Base-by-base conservation (phyloP, 2,888 invertebrate genomes). In the Callyntrura guangdongensis region DNA sequence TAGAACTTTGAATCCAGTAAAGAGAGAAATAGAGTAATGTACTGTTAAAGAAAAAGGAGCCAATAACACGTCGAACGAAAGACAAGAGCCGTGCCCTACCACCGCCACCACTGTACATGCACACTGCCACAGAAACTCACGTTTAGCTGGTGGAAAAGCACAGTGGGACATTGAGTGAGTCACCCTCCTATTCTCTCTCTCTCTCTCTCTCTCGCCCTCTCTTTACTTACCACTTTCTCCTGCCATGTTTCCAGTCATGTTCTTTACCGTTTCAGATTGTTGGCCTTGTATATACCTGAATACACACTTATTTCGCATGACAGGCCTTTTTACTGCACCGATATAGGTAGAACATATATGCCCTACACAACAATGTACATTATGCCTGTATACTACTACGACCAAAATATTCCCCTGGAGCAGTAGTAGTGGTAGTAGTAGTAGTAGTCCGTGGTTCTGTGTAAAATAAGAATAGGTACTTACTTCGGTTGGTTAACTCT, bases 201-300 rank as follows among this genome's bases (percentile, higher is more conserved):
- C 61, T 61, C 22, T 22, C 20, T 61, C 20, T 61, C 12, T 61
- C 14, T 59, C 59, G 8, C n/a, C 5, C 14, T 61, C 22, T 61
- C 5, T 61, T n/a, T n/a, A n/a, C n/a, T n/a, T 36, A 6, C 53
- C 53, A 53, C 67, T 67, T n/a, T 67, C 67, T 53, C 53, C 17
- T 59, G 14, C n/a, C 36, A 25, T 27, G 22, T 11, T 59, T 5
- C 9, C 9, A 67, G 5, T 67, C 45, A 17, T 27, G 27, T 67
- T 72, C 45, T 45, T 72, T 72, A 45, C 45, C 45, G 69, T 72
- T 27, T 67, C 14, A 22, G 5, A 17, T 0, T 59, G 17, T 9
- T 59, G 1, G 17, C 36, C 59, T 69, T 14, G 67, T 72, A 45
- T 72, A 45, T 45, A 27, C 6, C 6, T 59, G 59, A n/a, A 6